Evolutionary conservation across 53 echinoderm and acorn worm species (phyloP).

Genomic region (Glandiceps talaboti): DNA sequence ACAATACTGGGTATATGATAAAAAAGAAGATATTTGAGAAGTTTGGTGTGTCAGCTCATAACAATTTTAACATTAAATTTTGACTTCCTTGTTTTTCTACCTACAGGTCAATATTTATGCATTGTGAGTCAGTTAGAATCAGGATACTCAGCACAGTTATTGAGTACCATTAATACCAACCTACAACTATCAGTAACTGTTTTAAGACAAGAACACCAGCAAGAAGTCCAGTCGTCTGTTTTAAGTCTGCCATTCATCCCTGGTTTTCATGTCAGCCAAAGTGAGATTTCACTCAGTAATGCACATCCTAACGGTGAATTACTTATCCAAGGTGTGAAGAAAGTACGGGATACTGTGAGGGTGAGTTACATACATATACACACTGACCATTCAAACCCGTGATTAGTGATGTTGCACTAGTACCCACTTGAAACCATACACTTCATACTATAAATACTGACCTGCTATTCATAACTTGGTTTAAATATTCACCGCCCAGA

Average conservation of each 20-base stretch:
- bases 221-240: conserved; percentile 48
- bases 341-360: conserved; percentile 36
- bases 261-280: conserved; percentile 40
- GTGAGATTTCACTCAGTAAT: conserved; percentile 39
- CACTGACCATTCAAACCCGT: not conserved
- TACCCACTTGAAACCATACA: not conserved
- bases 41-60: too few species aligned
- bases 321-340: conserved; percentile 56
- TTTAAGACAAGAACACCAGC: conserved; percentile 34
- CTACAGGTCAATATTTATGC: conserved; percentile 66
- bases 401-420: not conserved
- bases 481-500: too few species aligned
- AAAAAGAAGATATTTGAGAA: too few species aligned
- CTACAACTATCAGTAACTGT: conserved; percentile 41
- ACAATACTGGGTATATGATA: too few species aligned
- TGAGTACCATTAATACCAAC: conserved; percentile 55
- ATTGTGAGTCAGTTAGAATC: conserved; percentile 42
- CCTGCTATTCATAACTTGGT: too few species aligned
- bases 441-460: not conserved
- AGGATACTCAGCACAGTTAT: conserved; percentile 42
- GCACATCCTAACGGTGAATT: conserved; percentile 40
- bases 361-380: conserved; percentile 36
- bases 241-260: conserved; percentile 58
- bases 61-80: too few species aligned
- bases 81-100: too few species aligned